phyloP scores from a whole-genome alignment of 2,797 vertebrate genomes.

The Rhinogobio ventralis region DNA sequence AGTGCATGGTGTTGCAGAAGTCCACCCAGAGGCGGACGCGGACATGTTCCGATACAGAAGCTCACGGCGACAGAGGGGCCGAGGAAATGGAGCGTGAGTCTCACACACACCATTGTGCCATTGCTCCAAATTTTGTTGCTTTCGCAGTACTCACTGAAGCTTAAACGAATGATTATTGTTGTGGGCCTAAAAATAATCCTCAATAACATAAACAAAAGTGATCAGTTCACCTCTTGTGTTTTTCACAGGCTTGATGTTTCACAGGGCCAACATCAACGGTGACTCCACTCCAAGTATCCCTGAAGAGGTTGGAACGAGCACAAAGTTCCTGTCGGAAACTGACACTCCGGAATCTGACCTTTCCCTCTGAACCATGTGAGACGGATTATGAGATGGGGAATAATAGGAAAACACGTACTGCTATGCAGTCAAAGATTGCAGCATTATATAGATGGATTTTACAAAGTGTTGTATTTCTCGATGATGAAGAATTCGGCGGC shows the following conservation, averaged over 20 bases:
- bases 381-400: constrained; percentile 37
- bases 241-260: constrained; percentile 77
- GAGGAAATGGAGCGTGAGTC: constrained; percentile 87
- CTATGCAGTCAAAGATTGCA: constrained; percentile 85
- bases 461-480: constrained; percentile 78
- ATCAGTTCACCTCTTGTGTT: background rate
- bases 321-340: constrained; percentile 77
- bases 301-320: constrained; percentile 79
- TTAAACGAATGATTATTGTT: background rate
- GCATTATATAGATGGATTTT: constrained; percentile 71
- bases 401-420: constrained; percentile 69
- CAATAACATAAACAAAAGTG: background rate
- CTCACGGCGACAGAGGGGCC: constrained; percentile 71
- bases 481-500: constrained; percentile 85
- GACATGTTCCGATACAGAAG: constrained; percentile 83
- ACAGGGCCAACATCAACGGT: constrained; percentile 82
- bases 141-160: background rate
- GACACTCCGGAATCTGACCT: constrained; percentile 81
- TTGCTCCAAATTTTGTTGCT: background rate
- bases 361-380: constrained; percentile 79
- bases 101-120: background rate
- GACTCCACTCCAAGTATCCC: constrained; percentile 84
- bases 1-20: constrained; percentile 74
- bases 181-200: background rate
- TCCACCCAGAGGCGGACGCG: constrained; percentile 77